Conservation (phyloP, 2,888 invertebrate species). For the Agrochola circellaris region DNA sequence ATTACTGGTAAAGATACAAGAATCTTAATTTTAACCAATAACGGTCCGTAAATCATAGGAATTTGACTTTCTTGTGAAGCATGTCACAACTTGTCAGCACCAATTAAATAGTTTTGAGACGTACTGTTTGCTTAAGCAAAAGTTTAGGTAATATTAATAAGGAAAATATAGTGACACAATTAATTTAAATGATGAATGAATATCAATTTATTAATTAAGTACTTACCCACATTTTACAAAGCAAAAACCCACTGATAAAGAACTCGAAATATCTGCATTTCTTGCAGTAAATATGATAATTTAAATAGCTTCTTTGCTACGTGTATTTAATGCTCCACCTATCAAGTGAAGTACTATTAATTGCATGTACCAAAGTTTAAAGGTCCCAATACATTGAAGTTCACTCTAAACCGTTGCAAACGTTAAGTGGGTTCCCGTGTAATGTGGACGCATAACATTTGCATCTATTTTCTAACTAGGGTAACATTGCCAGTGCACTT, state of each 20-base stretch:
- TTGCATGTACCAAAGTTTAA: slow-evolving; percentile 64
- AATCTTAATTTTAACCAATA: too few relatives aligned
- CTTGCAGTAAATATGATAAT: background rate
- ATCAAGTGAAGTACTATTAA: slow-evolving; percentile 28
- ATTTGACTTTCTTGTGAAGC: slow-evolving; percentile 6
- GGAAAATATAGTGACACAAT: slow-evolving; percentile 23
- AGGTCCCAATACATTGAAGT: slow-evolving; percentile 73
- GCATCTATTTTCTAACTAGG: slow-evolving; percentile 60
- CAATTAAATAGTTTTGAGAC: slow-evolving; percentile 8
- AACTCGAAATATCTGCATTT: background rate
- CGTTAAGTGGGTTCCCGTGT: slow-evolving; percentile 63
- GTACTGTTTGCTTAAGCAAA: slow-evolving; percentile 5
- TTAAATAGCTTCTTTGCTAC: slow-evolving; percentile 1
- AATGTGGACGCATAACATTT: slow-evolving; percentile 61
- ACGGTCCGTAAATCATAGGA: too few relatives aligned
- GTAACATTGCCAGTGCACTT: slow-evolving; percentile 45
- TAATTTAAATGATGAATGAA: slow-evolving; percentile 16
- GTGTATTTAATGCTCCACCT: background rate
- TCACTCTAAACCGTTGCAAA: slow-evolving; percentile 66
- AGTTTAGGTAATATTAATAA: background rate
- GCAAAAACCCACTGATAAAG: background rate
- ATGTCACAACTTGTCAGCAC: background rate
- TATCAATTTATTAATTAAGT: background rate
- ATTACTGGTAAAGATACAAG: too few relatives aligned
- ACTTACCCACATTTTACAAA: background rate